Evolutionary conservation across 2,113 vertebrate species (phyloP).

Genomic region (Petromus typicus): DNA sequence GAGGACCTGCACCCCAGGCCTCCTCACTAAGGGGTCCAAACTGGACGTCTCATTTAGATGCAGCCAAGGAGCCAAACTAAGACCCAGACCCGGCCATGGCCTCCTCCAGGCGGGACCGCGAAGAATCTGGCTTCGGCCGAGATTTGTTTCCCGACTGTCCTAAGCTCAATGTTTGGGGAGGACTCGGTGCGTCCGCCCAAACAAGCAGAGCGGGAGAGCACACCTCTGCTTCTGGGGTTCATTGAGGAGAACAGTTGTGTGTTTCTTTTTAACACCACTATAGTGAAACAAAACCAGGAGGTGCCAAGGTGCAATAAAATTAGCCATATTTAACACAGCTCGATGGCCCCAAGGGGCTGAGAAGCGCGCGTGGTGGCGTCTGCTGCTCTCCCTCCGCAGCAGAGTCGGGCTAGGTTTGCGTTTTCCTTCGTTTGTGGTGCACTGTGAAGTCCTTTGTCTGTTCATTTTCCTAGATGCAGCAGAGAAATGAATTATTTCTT

Average conservation of each 20-base stretch:
- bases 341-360: not conserved
- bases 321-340: conserved; percentile 58
- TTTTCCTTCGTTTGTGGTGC: not conserved
- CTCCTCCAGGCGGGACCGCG: not conserved
- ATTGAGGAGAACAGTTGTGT: not conserved
- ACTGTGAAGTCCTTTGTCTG: not conserved
- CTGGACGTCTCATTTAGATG: not conserved
- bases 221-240: not conserved
- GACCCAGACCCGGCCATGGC: too few species aligned
- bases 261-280: conserved; percentile 62
- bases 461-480: not conserved
- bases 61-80: rapidly evolving
- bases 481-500: not conserved
- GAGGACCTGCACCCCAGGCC: not conserved
- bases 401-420: not conserved
- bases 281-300: conserved; percentile 43
- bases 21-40: not conserved
- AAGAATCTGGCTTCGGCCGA: not conserved
- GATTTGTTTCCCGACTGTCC: not conserved
- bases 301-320: conserved; percentile 62
- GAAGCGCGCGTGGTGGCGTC: not conserved
- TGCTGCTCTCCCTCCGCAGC: rapidly evolving
- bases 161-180: rapidly evolving
- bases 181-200: not conserved
- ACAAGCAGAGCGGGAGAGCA: not conserved